Conservation (phyloP, 2,113 vertebrate species). For the Thomomys bottae region DNA sequence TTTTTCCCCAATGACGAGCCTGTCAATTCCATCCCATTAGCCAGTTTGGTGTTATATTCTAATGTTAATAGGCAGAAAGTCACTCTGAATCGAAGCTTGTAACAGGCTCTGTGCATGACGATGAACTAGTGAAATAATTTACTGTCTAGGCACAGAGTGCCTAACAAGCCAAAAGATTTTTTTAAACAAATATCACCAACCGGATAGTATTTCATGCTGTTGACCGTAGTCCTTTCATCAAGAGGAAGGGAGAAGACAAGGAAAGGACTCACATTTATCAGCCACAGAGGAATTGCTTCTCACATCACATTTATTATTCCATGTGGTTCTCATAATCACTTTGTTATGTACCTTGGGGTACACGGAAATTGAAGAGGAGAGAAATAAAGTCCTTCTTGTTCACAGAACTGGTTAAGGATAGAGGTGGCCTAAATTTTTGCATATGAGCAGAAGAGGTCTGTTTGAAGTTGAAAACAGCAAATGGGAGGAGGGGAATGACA, state of each 20-base stretch:
- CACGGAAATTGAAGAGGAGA: neutral
- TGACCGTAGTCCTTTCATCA: neutral
- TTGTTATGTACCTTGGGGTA: neutral
- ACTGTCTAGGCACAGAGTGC: neutral
- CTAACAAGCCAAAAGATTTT: neutral
- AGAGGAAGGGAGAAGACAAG: neutral
- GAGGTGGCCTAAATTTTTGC: neutral
- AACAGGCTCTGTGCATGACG: neutral
- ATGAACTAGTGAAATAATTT: constrained; percentile 16
- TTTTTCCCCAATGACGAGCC: constrained; percentile 55
- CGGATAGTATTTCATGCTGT: neutral
- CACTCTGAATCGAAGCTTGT: neutral
- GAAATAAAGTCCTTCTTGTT: neutral
- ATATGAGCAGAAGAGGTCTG: neutral
- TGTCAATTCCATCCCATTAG: constrained; percentile 59
- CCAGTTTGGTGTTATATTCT: neutral
- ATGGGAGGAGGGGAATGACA: no score
- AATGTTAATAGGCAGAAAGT: constrained; percentile 32
- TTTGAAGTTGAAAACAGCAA: no score
- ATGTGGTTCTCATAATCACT: neutral
- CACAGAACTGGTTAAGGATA: neutral
- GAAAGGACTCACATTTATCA: neutral
- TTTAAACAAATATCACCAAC: neutral
- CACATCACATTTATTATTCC: neutral
- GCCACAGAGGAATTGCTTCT: neutral